Conservation (phyloP, 2,888 invertebrate genomes). For the Anodontia alba region DNA sequence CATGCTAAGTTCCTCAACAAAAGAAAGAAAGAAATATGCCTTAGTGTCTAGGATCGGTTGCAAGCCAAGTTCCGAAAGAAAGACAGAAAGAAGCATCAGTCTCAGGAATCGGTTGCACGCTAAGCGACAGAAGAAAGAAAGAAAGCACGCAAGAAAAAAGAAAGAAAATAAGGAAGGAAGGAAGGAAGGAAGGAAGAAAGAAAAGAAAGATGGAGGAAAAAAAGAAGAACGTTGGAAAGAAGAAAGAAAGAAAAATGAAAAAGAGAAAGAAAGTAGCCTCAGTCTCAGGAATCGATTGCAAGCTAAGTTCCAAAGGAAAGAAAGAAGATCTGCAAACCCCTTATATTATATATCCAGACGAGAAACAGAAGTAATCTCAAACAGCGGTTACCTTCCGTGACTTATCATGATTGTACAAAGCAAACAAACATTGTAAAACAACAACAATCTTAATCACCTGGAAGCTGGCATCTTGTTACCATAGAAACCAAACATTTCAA, state of each 20-base stretch:
- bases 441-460: not conserved
- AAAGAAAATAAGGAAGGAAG: not conserved
- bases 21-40: not conserved
- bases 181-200: too few relatives aligned
- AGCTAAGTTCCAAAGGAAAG: too few relatives aligned
- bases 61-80: not conserved
- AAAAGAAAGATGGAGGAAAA: too few relatives aligned
- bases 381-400: not conserved
- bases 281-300: too few relatives aligned
- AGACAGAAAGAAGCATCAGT: not conserved
- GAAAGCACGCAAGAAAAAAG: not conserved
- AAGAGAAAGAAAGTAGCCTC: too few relatives aligned
- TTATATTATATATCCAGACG: too few relatives aligned
- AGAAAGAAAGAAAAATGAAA: too few relatives aligned
- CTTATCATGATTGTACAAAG: constrained; percentile 2
- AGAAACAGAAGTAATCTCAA: not conserved
- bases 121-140: not conserved
- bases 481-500: constrained; percentile 49
- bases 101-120: not conserved
- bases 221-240: too few relatives aligned
- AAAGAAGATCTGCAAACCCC: too few relatives aligned
- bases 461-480: constrained; percentile 22
- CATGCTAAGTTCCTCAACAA: not conserved
- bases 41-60: not conserved
- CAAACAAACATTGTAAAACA: not conserved